Evolutionary conservation across 2,797 vertebrate species (phyloP).

Genomic region (Sebastes reedi): DNA sequence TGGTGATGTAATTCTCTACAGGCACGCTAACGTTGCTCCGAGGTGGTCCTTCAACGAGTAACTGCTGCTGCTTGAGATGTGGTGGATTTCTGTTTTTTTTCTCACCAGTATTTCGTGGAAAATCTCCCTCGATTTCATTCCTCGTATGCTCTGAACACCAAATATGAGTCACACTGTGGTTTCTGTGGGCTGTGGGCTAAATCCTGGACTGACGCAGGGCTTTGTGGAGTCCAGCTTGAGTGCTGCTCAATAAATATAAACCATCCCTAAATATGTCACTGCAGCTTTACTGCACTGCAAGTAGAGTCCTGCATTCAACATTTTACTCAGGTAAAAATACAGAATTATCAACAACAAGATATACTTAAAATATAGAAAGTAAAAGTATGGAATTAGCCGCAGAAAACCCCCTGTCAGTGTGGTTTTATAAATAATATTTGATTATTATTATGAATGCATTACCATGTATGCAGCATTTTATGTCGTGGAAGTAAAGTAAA

Average conservation of each 20-base stretch:
- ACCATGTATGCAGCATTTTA: not conserved
- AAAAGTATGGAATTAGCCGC: not conserved
- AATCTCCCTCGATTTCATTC: constrained; percentile 17
- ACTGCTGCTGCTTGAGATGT: constrained; percentile 14
- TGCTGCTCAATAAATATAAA: not conserved
- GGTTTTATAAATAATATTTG: not conserved
- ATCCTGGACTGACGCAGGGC: constrained; percentile 14
- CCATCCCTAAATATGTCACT: not conserved
- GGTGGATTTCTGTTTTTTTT: not conserved
- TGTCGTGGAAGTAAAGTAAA: not conserved
- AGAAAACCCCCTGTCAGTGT: not conserved
- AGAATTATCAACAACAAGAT: not conserved
- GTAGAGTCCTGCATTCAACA: too few relatives aligned
- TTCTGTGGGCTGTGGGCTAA: constrained; percentile 12
- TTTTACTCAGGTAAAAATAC: too few relatives aligned
- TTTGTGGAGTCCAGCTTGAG: constrained; percentile 11
- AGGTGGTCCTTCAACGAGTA: constrained; percentile 44
- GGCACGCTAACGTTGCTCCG: constrained; percentile 30
- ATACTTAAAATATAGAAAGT: not conserved
- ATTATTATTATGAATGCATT: not conserved
- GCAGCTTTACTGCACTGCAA: not conserved
- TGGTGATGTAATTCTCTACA: constrained; percentile 27
- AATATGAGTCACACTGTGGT: constrained; percentile 8
- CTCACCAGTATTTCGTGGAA: not conserved
- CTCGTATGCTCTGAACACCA: not conserved